Base-by-base conservation (phyloP, 2,888 invertebrate species). In the Hetaerina titia region DNA sequence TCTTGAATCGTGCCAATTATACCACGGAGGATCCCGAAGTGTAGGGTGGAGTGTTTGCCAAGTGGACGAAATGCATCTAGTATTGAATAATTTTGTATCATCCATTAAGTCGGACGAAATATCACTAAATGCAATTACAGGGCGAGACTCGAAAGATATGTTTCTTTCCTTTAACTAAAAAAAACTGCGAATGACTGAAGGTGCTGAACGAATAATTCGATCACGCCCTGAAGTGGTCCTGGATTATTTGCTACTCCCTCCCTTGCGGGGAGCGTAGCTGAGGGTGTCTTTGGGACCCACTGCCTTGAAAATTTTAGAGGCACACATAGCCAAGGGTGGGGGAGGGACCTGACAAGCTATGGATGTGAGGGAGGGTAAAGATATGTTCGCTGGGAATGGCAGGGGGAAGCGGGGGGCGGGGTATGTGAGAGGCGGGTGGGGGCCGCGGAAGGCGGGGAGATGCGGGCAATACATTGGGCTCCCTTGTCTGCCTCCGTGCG, bases 401-500 rank as follows among this genome's bases (percentile, higher is more conserved):
- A 89, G 25, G 25, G 58, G 58, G 22, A 25, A 22, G 17, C 13
- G 57, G 90, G n/a, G 45, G 64, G 11, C 11, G 19, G 31, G 45
- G 31, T 64, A 31, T 17, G n/a, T 15, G 19, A 25, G 60, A 25
- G 25, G 90, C 25, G 90, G 13, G 15, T 45, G 45, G 9, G 25
- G 45, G 88, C 45, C 9, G 45, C 8, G 6, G 45, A 45, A 8
- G 56, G 56, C 17, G 45, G 56, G 31, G 60, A 58, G 7, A 90
- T 90, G 90, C 90, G 63, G 90, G 63, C 45, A n/a, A 45, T 45
- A 15, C 19, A 56, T 15, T 13, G 15, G n/a, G 45, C 64, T 63
- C 90, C 63, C 64, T 90, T 69, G 69, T 69, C 69, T 69, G 69
- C 69, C 69, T 69, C n/a, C n/a, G 64, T 90, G 90, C 19, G 90